Base-by-base conservation (phyloP, 2,888 invertebrate species). In the Synanthedon tipuliformis region DNA sequence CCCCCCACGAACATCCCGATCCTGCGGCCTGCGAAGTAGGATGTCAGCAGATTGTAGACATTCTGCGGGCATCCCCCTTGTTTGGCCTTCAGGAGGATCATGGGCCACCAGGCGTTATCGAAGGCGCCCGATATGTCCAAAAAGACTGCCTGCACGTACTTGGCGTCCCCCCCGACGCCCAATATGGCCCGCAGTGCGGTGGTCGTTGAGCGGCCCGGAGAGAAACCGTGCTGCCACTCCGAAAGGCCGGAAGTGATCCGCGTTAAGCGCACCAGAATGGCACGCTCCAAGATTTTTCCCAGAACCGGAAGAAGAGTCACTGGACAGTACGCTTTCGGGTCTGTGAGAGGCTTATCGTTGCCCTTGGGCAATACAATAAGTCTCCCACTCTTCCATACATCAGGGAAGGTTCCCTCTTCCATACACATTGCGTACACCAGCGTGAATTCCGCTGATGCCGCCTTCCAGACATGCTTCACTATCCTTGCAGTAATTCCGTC, bases 231-330 rank as follows among this genome's bases (percentile, higher is more conserved):
- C 59, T 75, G 72, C 18, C 45, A 12, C 0, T 41, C 15, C 0
- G 65, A 65, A 0, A 64, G 16, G 51, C 0, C 54, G 50, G 0
- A 54, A 15, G 4, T 15, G 0, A 49, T 57, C 1, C 3, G 10
- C 1, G 65, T 61, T 0, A 68, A 61, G 13, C 67, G 57, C 0
- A 0, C 0, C 0, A 68, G 2, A 0, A 71, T 54, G 0, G 66
- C 54, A 0, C 63, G 56, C 15, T 73, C 71, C 0, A 69, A 41
- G 0, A 71, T 16, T 15, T 73, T 72, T 0, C 68, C 68, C 7
- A 73, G 40, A 0, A 67, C 55, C 0, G 68, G 54, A 1, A 71
- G 61, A 0, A 72, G 53, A 0, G 69, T 66, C 0, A 70, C 61
- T 16, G 16, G 16, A 16, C 16, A 3, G 16, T 16, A 16, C 16